These are phyloP conservation scores for Lasioglossum pauxillum DNA, from an alignment of 2,888 invertebrate species.

Conservation along the genomic window DNA sequence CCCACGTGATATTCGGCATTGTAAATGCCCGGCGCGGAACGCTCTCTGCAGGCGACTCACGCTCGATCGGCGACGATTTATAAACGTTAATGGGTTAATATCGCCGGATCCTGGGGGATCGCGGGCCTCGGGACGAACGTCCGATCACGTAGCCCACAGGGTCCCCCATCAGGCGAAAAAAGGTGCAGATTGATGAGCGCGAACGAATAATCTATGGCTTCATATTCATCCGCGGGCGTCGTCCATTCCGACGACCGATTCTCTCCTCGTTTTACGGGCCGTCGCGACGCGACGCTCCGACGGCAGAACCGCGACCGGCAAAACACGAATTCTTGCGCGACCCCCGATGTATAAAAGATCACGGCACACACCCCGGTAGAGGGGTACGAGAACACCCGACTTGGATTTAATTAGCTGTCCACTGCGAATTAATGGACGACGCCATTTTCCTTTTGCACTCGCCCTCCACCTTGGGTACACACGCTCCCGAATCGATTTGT, in stretches of 20 bases:
- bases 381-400: slow-evolving; percentile 19
- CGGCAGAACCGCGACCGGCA: slow-evolving; percentile 21
- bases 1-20: slow-evolving; percentile 73
- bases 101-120: slow-evolving; percentile 66
- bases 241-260: slow-evolving; percentile 9
- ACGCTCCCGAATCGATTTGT: neutral
- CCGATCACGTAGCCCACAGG: slow-evolving; percentile 67
- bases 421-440: slow-evolving; percentile 46
- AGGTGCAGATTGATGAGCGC: slow-evolving; percentile 68
- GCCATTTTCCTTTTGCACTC: slow-evolving; percentile 1
- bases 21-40: slow-evolving; percentile 72
- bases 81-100: slow-evolving; percentile 79
- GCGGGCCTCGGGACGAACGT: slow-evolving; percentile 60
- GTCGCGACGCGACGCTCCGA: neutral
- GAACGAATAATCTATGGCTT: slow-evolving; percentile 70
- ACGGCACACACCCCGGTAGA: slow-evolving; percentile 7
- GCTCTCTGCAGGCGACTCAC: slow-evolving; percentile 70
- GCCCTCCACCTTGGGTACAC: neutral
- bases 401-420: slow-evolving; percentile 36
- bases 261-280: slow-evolving; percentile 7
- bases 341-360: slow-evolving; percentile 59
- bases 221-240: slow-evolving; percentile 61
- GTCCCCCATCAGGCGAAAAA: slow-evolving; percentile 49
- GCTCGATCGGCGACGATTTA: slow-evolving; percentile 74
- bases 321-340: slow-evolving; percentile 57